Conservation (phyloP, 2,888 invertebrate species). For the Trichogramma evanescens region DNA sequence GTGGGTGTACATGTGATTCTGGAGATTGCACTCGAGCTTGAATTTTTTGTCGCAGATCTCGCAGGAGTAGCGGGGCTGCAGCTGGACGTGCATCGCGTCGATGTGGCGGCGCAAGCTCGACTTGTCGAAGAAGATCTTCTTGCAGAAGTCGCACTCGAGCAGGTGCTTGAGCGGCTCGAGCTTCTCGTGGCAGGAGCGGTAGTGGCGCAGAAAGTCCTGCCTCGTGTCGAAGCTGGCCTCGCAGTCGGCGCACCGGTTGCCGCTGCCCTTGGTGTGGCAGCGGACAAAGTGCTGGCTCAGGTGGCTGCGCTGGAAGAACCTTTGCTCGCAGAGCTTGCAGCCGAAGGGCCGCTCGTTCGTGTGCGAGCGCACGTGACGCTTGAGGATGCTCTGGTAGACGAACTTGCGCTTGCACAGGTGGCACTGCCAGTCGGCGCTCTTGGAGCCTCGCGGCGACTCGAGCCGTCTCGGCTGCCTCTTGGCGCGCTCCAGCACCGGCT, state of each 20-base stretch:
- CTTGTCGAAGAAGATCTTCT: conserved; percentile 43
- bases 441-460: not conserved
- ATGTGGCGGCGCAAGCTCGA: conserved; percentile 39
- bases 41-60: conserved; percentile 51
- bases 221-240: conserved; percentile 29
- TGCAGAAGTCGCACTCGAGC: conserved; percentile 50
- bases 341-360: conserved; percentile 45
- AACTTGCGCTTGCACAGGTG: conserved; percentile 51
- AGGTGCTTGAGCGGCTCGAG: conserved; percentile 32
- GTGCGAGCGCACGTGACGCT: conserved; percentile 47
- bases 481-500: not conserved
- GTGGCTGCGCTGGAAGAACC: conserved; percentile 38
- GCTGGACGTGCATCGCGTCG: conserved; percentile 39
- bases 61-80: conserved; percentile 37
- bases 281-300: conserved; percentile 35
- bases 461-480: not conserved
- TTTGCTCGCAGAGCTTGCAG: conserved; percentile 36
- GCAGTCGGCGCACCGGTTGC: conserved; percentile 33
- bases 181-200: too few species aligned
- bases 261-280: conserved; percentile 34
- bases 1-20: conserved; percentile 51
- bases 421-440: conserved; percentile 40
- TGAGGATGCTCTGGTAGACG: conserved; percentile 50
- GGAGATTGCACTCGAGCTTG: conserved; percentile 50
- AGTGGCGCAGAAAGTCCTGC: too few species aligned